Evolutionary conservation across 2,888 invertebrate species (phyloP).

Genomic region (Cheilosia urbana): DNA sequence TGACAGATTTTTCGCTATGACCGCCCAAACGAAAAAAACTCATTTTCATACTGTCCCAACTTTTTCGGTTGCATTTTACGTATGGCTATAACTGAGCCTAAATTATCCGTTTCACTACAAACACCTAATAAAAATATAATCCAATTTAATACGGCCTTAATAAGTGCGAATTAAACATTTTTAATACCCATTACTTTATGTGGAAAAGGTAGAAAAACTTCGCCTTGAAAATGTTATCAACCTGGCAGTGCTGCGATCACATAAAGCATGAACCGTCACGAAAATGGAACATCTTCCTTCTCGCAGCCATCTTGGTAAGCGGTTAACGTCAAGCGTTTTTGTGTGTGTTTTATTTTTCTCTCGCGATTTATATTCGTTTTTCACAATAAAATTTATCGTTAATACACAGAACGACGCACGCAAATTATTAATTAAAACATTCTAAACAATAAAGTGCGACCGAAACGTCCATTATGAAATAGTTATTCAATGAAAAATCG

Average conservation of each 20-base stretch:
- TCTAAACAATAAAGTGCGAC: slow-evolving; percentile 40
- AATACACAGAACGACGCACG: slow-evolving; percentile 42
- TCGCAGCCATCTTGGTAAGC: slow-evolving; percentile 69
- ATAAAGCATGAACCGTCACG: slow-evolving; percentile 18
- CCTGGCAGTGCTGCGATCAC: slow-evolving; percentile 41
- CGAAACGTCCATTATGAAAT: slow-evolving; percentile 49
- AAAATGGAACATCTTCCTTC: slow-evolving; percentile 59
- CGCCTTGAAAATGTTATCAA: slow-evolving; percentile 1
- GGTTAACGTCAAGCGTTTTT: slow-evolving; percentile 72
- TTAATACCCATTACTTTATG: background rate
- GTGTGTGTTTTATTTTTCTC: slow-evolving; percentile 74
- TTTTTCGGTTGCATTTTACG: too few relatives aligned
- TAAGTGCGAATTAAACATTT: background rate
- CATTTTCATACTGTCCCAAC: too few relatives aligned
- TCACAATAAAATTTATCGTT: slow-evolving; percentile 59
- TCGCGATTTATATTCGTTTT: slow-evolving; percentile 65
- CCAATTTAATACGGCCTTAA: background rate
- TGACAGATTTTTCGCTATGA: too few relatives aligned
- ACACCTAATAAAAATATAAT: background rate
- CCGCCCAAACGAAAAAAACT: too few relatives aligned
- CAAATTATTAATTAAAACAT: slow-evolving; percentile 46
- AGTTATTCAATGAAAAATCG: slow-evolving; percentile 53
- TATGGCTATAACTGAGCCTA: too few relatives aligned
- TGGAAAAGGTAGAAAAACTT: background rate
- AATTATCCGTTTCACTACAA: background rate